Base-by-base conservation (phyloP, 2,888 invertebrate species). In the Masnerella sp. region DNA sequence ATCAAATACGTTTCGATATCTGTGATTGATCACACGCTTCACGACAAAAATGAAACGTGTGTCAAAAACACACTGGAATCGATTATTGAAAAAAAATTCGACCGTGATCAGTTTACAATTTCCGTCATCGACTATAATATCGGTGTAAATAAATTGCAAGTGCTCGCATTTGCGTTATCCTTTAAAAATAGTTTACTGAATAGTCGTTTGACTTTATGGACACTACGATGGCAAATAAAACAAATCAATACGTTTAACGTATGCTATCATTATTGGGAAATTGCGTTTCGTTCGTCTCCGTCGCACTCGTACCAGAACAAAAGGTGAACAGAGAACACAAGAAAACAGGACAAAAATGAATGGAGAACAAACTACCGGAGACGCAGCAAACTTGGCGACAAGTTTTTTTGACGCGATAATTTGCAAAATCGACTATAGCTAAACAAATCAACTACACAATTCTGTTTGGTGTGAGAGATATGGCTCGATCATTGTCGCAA, bases 401-500 rank as follows among this genome's bases (percentile, higher is more conserved):
- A n/a, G n/a, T n/a, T n/a, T 12, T 47, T 17, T 25, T 32, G 11
- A 5, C 54, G 28, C 34, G 51, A 28, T 30, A 45, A 25, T 43
- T 71, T 68, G 51, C 62, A 80, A 80, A 78, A 75, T 79, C 62
- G 77, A 67, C 79, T 80, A 81, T 78, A 78, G 71, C 80, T 79
- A 82, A 81, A 76, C 30, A 78, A 82, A 78, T 73, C 65, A 78
- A 83, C 82, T 82, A 83, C 82, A 79, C 76, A 80, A 81, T 72
- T 75, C 38, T 76, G 40, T 64, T 42, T 7, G 52, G 43, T 77
- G 82, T 81, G 83, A 81, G 82, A 82, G 84, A 84, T 84, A 71
- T 77, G 77, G 82, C 83, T 82, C 78, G 73, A 70, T 56, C n/a
- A 22, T 17, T 30, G 30, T 56, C 56, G 49, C 17, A 30, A 9